phyloP scores from a whole-genome alignment of 1,140 invertebrate species.

The Cheumatopsyche charites region DNA sequence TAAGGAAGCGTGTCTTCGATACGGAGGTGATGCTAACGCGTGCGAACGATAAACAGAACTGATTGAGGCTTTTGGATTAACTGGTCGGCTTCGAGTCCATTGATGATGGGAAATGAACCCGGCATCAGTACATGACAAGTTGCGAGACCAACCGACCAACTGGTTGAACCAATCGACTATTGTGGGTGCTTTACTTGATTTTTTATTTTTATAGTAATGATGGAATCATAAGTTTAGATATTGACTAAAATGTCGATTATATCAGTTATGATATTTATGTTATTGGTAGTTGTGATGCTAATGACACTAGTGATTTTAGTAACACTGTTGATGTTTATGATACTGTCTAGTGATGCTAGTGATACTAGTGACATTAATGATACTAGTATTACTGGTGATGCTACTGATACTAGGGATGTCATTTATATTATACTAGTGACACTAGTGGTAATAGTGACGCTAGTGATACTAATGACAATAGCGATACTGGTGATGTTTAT shows the following conservation, averaged over 20 bases:
- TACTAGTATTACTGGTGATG: too few species aligned
- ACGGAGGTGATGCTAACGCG: conserved; percentile 22
- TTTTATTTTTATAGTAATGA: not conserved
- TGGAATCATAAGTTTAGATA: not conserved
- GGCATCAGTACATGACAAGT: conserved; percentile 24
- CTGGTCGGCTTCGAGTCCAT: conserved; percentile 12
- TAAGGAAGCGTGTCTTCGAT: too few species aligned
- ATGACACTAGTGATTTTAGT: too few species aligned
- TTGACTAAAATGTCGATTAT: not conserved
- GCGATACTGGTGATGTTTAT: too few species aligned
- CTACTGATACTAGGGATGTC: too few species aligned
- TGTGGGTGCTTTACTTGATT: not conserved
- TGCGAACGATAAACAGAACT: conserved; percentile 16
- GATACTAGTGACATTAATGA: too few species aligned
- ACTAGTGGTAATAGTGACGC: too few species aligned
- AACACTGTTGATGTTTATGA: too few species aligned
- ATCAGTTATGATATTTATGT: not conserved
- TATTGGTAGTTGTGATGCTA: not conserved
- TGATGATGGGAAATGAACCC: conserved; percentile 30
- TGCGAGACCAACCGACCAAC: conserved; percentile 16
- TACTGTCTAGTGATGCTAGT: too few species aligned
- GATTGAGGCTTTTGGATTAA: conserved; percentile 20
- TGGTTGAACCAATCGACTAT: not conserved
- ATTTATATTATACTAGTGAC: too few species aligned
- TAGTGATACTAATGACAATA: too few species aligned